phyloP scores from a whole-genome alignment of 2,797 vertebrate genomes.

The Sciurus vulgaris region DNA sequence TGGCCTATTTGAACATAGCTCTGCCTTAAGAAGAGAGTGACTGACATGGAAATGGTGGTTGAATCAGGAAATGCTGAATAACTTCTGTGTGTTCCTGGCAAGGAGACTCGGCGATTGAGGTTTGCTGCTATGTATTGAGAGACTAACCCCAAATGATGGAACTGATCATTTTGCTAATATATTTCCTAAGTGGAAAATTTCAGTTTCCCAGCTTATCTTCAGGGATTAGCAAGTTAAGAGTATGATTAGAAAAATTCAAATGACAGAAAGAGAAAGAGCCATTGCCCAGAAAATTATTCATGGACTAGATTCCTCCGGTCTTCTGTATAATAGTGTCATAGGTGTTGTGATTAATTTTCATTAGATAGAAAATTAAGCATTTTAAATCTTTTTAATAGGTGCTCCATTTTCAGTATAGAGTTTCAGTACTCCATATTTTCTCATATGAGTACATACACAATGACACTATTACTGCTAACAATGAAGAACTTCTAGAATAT shows the following conservation, averaged over 20 bases:
- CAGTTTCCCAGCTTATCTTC: neutral
- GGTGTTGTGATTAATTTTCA: neutral
- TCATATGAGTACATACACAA: neutral
- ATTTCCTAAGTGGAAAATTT: neutral
- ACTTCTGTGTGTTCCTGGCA: neutral
- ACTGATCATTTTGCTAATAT: neutral
- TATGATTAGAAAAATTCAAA: neutral
- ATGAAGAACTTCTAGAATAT: neutral
- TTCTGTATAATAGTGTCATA: neutral
- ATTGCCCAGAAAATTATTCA: neutral
- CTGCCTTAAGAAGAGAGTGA: neutral
- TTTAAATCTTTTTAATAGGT: slow-evolving; percentile 34
- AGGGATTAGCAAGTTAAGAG: neutral
- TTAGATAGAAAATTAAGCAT: neutral
- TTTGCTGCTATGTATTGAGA: neutral
- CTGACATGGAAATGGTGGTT: neutral
- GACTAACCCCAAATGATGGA: neutral
- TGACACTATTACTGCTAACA: neutral
- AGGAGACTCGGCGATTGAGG: neutral
- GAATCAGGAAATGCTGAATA: neutral
- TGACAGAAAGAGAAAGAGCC: neutral
- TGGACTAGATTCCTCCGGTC: neutral
- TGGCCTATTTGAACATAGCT: neutral
- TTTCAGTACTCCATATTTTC: neutral
- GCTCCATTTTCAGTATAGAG: neutral